phyloP scores from a whole-genome alignment of 2,113 vertebrate genomes.

The Oxyruncus cristatus region DNA sequence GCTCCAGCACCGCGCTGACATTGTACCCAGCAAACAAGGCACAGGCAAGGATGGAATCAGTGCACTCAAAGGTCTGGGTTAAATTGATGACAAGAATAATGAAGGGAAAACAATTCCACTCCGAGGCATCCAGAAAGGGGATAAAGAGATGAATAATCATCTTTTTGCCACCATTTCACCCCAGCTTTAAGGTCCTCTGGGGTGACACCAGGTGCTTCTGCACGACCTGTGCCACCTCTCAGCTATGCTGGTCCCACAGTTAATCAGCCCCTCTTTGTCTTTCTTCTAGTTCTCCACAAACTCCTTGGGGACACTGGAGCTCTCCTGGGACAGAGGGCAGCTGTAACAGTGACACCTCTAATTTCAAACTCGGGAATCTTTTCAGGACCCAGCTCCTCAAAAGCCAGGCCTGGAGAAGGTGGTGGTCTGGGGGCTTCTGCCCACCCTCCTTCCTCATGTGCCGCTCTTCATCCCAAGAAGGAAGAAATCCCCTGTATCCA shows the following conservation, averaged over 20 bases:
- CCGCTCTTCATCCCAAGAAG: background rate
- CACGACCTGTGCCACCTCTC: background rate
- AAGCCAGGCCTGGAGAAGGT: background rate
- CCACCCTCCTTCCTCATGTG: background rate
- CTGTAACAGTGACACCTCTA: background rate
- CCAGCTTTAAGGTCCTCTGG: background rate
- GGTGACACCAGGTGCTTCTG: background rate
- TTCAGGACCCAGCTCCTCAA: background rate
- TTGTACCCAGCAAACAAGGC: background rate
- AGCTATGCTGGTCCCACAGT: background rate
- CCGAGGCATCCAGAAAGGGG: background rate
- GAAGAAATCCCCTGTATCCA: background rate
- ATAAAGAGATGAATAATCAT: background rate
- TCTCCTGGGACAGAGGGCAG: background rate
- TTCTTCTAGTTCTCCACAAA: background rate
- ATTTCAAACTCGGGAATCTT: background rate
- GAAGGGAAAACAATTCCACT: background rate
- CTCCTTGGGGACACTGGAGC: background rate
- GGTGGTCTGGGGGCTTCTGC: background rate
- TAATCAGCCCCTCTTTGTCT: background rate
- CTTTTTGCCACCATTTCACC: background rate
- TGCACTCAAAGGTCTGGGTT: background rate
- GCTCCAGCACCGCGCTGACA: background rate
- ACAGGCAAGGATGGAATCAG: background rate
- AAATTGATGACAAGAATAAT: background rate